phyloP scores from a whole-genome alignment of 2,113 vertebrate species.

The Noturus placidus region DNA sequence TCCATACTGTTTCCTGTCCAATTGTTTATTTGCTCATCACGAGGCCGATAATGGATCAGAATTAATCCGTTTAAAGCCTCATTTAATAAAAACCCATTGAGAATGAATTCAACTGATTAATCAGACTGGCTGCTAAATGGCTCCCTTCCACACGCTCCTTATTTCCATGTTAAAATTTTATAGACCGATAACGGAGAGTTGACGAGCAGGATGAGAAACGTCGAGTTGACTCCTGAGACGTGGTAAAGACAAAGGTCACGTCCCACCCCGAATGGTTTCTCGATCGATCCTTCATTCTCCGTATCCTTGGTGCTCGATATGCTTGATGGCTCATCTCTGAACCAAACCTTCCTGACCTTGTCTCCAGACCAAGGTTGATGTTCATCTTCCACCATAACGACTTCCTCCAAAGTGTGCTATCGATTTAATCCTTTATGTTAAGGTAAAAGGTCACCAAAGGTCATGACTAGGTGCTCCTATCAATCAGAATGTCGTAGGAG shows the following conservation, averaged over 20 bases:
- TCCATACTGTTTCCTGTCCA: not conserved
- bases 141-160: constrained; percentile 54
- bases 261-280: not conserved
- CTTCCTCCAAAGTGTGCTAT: not conserved
- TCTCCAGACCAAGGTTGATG: constrained; percentile 22
- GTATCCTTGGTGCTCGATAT: not conserved
- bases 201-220: not conserved
- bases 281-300: too few relatives aligned
- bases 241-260: not conserved
- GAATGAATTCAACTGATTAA: constrained; percentile 54
- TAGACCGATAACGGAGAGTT: not conserved
- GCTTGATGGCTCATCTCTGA: not conserved
- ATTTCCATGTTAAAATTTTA: constrained; percentile 43
- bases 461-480: constrained; percentile 7
- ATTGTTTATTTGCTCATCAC: not conserved
- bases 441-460: constrained; percentile 25
- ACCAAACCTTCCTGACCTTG: not conserved
- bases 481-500: not conserved
- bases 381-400: not conserved
- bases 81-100: constrained; percentile 36
- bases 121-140: constrained; percentile 52
- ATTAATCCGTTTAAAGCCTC: constrained; percentile 66
- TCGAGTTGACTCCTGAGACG: not conserved
- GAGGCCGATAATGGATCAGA: constrained; percentile 59
- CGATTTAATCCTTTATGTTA: not conserved